Conservation (phyloP, 2,888 invertebrate species). For the Laspeyria flexula region DNA sequence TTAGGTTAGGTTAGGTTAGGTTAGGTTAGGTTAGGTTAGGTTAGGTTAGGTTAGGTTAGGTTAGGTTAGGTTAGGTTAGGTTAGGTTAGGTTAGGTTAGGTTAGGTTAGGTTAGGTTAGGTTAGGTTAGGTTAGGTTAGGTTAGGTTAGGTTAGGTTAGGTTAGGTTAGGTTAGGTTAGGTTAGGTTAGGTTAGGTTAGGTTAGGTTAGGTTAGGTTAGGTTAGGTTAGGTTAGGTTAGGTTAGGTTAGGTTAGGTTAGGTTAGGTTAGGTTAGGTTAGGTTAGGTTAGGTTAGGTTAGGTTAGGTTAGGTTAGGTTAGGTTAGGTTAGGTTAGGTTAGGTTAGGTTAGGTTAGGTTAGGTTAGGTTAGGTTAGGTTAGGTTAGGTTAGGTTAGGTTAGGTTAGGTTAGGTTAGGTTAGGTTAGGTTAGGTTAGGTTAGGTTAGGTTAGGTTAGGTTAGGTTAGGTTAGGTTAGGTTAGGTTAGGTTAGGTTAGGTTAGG, state of each 20-base stretch:
- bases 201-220: slow-evolving; percentile 39
- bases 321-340: slow-evolving; percentile 29
- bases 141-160: slow-evolving; percentile 27
- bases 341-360: slow-evolving; percentile 26
- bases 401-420: slow-evolving; percentile 28
- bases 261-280: slow-evolving; percentile 36
- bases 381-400: slow-evolving; percentile 26
- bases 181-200: slow-evolving; percentile 38
- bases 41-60: slow-evolving; percentile 37
- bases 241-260: slow-evolving; percentile 38
- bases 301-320: slow-evolving; percentile 33
- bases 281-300: slow-evolving; percentile 39
- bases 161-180: slow-evolving; percentile 39
- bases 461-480: slow-evolving; percentile 36
- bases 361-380: slow-evolving; percentile 27
- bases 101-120: slow-evolving; percentile 21
- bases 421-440: slow-evolving; percentile 34
- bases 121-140: slow-evolving; percentile 27
- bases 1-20: slow-evolving; percentile 11
- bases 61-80: slow-evolving; percentile 35
- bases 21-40: slow-evolving; percentile 31
- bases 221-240: slow-evolving; percentile 41
- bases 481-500: slow-evolving; percentile 16
- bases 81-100: slow-evolving; percentile 29
- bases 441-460: slow-evolving; percentile 24